A percentile compares a stretch with the other conserved stretches of the same genome.
phyloP scores from a whole-genome alignment of 2,797 vertebrate genomes.

The Heterohyrax brucei region DNA sequence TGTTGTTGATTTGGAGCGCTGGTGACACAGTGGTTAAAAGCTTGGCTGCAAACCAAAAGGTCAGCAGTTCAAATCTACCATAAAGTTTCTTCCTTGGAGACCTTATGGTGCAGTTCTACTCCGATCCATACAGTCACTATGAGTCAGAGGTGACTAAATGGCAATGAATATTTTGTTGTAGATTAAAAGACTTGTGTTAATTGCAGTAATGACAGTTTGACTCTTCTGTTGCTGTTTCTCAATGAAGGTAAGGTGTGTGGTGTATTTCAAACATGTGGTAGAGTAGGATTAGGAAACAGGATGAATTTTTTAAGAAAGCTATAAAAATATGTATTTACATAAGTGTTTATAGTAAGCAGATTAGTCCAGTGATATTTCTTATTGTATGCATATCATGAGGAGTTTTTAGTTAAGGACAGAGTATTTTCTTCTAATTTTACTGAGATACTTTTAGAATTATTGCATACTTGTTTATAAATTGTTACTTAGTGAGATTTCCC shows the following conservation, averaged over 20 bases:
- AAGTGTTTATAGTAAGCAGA: slow-evolving; percentile 64
- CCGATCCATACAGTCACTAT: too few relatives aligned
- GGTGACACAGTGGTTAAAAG: too few relatives aligned
- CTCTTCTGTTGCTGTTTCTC: not conserved
- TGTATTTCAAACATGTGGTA: not conserved
- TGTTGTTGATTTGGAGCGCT: not conserved
- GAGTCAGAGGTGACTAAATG: too few relatives aligned
- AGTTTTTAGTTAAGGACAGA: slow-evolving; percentile 55
- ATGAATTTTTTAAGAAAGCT: slow-evolving; percentile 43
- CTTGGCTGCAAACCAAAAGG: too few relatives aligned
- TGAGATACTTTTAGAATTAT: slow-evolving; percentile 48
- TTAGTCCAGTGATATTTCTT: not conserved
- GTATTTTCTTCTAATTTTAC: slow-evolving; percentile 75
- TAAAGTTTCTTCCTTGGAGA: too few relatives aligned
- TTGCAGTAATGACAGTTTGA: not conserved
- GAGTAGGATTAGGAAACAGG: not conserved
- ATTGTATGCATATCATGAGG: slow-evolving; percentile 48
- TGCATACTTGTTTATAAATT: slow-evolving; percentile 83
- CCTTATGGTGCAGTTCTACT: too few relatives aligned
- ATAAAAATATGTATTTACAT: slow-evolving; percentile 60
- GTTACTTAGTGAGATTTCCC: slow-evolving; percentile 72
- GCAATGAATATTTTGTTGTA: not conserved
- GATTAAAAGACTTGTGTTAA: not conserved
- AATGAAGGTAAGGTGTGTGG: not conserved
- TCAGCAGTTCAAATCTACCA: too few relatives aligned